Evolutionary conservation across 2,888 invertebrate genomes (phyloP).

Genomic region (Drosophila setosimentum): DNA sequence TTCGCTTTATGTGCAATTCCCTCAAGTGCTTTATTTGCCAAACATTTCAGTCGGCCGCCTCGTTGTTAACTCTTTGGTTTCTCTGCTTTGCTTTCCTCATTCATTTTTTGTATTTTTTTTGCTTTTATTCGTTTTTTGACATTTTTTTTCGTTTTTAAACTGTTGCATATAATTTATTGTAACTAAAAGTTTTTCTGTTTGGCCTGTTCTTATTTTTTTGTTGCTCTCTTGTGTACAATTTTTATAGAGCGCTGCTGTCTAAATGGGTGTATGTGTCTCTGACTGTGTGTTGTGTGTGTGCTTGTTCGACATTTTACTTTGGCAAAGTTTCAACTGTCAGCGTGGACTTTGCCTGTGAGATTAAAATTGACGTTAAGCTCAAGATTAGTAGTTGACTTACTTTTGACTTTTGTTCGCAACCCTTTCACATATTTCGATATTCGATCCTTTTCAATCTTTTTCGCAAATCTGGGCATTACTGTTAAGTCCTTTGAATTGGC

Average conservation of each 20-base stretch:
- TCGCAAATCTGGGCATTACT: constrained; percentile 27
- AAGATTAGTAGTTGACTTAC: constrained; percentile 74
- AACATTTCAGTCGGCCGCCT: constrained; percentile 61
- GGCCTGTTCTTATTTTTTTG: constrained; percentile 49
- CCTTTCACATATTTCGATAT: constrained; percentile 12
- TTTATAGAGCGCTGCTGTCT: constrained; percentile 49
- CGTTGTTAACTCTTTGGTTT: constrained; percentile 72
- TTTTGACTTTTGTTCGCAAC: constrained; percentile 42
- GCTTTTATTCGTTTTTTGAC: not conserved
- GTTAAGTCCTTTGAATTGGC: constrained; percentile 40
- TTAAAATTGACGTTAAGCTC: constrained; percentile 74
- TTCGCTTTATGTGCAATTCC: constrained; percentile 78
- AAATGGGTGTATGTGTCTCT: constrained; percentile 2
- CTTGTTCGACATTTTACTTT: constrained; percentile 53
- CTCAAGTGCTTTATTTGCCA: constrained; percentile 80
- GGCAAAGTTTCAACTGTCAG: constrained; percentile 70
- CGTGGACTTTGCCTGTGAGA: constrained; percentile 60
- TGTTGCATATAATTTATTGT: constrained; percentile 81
- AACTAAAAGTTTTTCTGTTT: constrained; percentile 66
- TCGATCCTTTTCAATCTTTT: constrained; percentile 9
- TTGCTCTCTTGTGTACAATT: constrained; percentile 76
- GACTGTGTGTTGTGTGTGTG: constrained; percentile 20
- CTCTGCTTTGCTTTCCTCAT: constrained; percentile 25
- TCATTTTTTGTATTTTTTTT: constrained; percentile 3
- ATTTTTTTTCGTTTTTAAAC: constrained; percentile 70